Evolutionary conservation across 2,113 vertebrate species (phyloP).

Genomic region (Zapus hudsonius): DNA sequence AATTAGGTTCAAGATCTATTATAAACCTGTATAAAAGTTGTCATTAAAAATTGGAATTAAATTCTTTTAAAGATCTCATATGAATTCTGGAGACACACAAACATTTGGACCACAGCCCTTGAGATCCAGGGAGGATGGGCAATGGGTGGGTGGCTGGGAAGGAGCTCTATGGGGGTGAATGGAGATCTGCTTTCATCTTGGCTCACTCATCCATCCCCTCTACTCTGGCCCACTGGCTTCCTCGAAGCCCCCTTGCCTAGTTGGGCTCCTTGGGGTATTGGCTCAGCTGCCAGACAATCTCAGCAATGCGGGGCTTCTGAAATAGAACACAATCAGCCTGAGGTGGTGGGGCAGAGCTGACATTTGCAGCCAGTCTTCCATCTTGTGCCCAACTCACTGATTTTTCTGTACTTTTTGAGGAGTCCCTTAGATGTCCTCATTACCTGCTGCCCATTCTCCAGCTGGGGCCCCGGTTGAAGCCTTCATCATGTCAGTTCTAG

Average conservation of each 20-base stretch:
- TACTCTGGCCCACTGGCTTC: too few species aligned
- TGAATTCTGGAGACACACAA: not conserved
- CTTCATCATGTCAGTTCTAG: not conserved
- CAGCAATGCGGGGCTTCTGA: not conserved
- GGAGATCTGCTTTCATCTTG: not conserved
- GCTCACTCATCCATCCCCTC: not conserved
- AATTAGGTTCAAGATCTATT: too few species aligned
- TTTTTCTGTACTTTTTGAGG: too few species aligned
- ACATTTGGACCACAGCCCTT: too few species aligned
- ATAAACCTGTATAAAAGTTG: too few species aligned
- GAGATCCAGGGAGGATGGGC: rapidly evolving
- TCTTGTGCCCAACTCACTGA: not conserved
- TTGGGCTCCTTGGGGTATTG: not conserved
- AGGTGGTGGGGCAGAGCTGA: not conserved
- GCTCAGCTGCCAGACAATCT: not conserved
- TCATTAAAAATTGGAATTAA: too few species aligned
- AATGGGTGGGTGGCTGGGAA: not conserved
- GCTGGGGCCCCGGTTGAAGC: not conserved
- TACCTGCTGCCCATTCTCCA: rapidly evolving
- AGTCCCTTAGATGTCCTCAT: not conserved
- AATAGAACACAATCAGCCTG: not conserved
- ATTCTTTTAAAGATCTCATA: too few species aligned
- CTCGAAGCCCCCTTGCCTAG: not conserved
- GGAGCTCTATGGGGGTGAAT: too few species aligned
- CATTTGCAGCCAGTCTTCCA: too few species aligned